Base-by-base conservation (phyloP, 2,888 invertebrate genomes). In the Gasteruption jaculator region DNA sequence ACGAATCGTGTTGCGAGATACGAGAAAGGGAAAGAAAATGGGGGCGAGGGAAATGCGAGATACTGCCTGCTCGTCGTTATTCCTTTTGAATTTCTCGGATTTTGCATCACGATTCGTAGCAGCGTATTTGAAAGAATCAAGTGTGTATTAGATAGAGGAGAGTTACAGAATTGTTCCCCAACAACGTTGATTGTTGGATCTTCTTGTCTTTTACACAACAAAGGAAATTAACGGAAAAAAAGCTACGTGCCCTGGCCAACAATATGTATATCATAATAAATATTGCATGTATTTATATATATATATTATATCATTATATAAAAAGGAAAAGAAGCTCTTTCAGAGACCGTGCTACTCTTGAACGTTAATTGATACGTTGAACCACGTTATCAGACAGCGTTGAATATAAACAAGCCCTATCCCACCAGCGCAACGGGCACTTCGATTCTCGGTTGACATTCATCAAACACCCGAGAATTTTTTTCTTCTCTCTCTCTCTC, bases 321-420 rank as follows among this genome's bases (percentile, higher is more conserved):
- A 47, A 42, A 33, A 38, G 33, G 41, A 50, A 50, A 42, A 53
- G 51, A 59, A 60, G 58, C 54, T 56, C 53, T 61, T 60, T 64
- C 65, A 68, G 68, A 70, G 68, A 70, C 67, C 60, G 60, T 65
- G 68, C 60, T 65, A 68, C 70, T 55, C 68, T 69, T 70, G 68
- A 68, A 68, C 56, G 57, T 52, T 59, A 58, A 54, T 57, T 60
- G 52, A 52, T 57, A 52, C 54, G 57, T 67, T 66, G 69, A 55
- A 60, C 70, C 68, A 70, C 59, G 60, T 63, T 69, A 61, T 58
- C 62, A 58, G 43, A 54, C 68, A 65, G 59, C 60, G 56, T 59
- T 61, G 50, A 33, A 51, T 49, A 53, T 55, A 52, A 52, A 57
- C 39, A 54, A 58, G 54, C 60, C 53, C 55, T 57, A 49, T 39